Conservation (phyloP, 1,140 invertebrate species). For the Battus philenor region DNA sequence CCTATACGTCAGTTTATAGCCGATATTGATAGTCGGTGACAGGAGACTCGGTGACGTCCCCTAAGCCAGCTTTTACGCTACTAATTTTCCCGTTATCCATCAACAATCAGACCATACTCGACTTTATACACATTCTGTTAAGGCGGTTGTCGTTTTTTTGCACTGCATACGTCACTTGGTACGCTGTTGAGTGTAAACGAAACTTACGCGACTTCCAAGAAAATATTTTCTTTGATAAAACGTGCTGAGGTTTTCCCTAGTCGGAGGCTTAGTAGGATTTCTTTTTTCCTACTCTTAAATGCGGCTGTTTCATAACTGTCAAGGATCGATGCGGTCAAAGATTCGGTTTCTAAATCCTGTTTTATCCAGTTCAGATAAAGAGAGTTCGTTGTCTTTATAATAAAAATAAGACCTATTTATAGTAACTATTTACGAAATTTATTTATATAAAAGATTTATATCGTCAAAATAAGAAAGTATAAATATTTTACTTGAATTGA, state of each 20-base stretch:
- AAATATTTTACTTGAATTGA: no score
- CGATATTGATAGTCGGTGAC: conserved; percentile 70
- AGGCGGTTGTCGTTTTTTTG: conserved; percentile 5
- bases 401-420: no score
- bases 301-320: conserved; percentile 67
- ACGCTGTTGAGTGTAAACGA: conserved; percentile 31
- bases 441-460: no score
- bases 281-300: conserved; percentile 44
- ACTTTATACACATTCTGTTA: conserved; percentile 29
- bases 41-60: conserved; percentile 46
- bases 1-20: conserved; percentile 63
- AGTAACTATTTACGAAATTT: no score
- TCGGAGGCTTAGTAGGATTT: conserved; percentile 55
- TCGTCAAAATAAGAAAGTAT: no score
- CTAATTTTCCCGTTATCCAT: conserved; percentile 17
- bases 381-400: no score
- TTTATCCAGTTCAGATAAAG: conserved; percentile 26
- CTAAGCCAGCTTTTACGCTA: conserved; percentile 33
- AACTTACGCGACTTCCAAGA: conserved; percentile 54
- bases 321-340: conserved; percentile 45
- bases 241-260: conserved; percentile 52
- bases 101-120: conserved; percentile 18
- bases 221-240: conserved; percentile 64
- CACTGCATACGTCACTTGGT: conserved; percentile 20
- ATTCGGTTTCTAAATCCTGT: conserved; percentile 52